Conservation (phyloP, 2,797 vertebrate species). For the Graptemys geographica region DNA sequence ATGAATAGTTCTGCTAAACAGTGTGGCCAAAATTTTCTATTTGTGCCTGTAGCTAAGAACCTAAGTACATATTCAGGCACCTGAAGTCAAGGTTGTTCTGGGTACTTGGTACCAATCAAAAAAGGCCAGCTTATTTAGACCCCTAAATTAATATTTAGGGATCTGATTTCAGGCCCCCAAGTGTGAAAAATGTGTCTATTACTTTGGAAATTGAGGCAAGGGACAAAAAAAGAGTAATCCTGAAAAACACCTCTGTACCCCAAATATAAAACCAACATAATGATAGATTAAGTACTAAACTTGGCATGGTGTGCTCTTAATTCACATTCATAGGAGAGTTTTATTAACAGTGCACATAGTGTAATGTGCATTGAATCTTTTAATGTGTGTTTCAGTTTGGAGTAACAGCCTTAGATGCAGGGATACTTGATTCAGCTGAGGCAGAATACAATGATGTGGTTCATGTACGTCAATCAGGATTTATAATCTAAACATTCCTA, state of each 20-base stretch:
- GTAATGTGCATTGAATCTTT: not conserved
- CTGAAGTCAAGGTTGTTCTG: not conserved
- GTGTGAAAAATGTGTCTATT: not conserved
- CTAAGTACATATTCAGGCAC: not conserved
- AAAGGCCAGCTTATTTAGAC: conserved; percentile 9
- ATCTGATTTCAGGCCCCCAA: not conserved
- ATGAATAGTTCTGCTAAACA: not conserved
- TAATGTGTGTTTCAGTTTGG: not conserved
- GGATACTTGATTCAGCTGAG: not conserved
- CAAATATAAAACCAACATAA: not conserved
- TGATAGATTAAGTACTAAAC: not conserved
- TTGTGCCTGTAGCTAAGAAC: not conserved
- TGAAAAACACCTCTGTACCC: not conserved
- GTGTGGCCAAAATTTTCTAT: not conserved
- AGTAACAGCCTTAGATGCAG: not conserved
- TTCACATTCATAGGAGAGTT: rapidly evolving
- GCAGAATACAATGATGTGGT: not conserved
- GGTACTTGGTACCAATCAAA: conserved; percentile 2
- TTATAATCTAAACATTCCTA: not conserved
- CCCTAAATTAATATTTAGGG: not conserved
- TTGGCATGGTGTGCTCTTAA: rapidly evolving
- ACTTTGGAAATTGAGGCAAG: not conserved
- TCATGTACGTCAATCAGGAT: not conserved
- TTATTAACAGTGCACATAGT: not conserved
- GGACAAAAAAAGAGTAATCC: not conserved